Conservation (phyloP, 2,797 vertebrate species). For the Petrocephalus schoutedeni region DNA sequence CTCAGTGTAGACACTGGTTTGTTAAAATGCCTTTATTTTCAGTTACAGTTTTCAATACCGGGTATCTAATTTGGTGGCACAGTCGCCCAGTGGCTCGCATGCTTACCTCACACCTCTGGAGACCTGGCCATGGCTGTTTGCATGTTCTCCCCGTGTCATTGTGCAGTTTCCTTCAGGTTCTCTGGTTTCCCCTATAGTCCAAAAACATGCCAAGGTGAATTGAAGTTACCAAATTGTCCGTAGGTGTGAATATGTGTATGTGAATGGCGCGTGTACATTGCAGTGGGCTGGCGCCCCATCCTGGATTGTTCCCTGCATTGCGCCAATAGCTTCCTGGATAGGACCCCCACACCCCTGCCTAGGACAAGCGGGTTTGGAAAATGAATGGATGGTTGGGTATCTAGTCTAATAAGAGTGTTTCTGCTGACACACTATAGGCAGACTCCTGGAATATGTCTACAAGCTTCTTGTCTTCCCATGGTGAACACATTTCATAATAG, state of each 20-base stretch:
- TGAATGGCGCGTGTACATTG: not conserved
- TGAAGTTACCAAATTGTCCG: not conserved
- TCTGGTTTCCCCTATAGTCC: not conserved
- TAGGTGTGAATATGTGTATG: not conserved
- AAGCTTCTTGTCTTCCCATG: not conserved
- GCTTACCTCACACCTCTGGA: not conserved
- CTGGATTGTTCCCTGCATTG: not conserved
- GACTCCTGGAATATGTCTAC: not conserved
- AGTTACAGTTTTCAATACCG: not conserved
- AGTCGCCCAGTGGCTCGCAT: not conserved
- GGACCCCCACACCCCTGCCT: not conserved
- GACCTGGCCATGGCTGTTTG: not conserved
- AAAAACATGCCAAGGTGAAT: not conserved
- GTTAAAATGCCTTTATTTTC: not conserved
- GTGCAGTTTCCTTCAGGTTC: not conserved
- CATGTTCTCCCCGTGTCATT: not conserved
- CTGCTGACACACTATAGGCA: not conserved
- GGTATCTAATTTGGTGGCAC: not conserved
- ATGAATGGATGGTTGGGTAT: not conserved
- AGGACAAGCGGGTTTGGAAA: not conserved
- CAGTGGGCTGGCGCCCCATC: not conserved
- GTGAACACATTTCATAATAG: slow-evolving; percentile 7
- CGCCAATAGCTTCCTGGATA: not conserved
- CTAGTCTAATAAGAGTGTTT: not conserved
- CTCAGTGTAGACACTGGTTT: not conserved